Conservation (phyloP, 2,113 vertebrate genomes). For the Xenus cinereus region DNA sequence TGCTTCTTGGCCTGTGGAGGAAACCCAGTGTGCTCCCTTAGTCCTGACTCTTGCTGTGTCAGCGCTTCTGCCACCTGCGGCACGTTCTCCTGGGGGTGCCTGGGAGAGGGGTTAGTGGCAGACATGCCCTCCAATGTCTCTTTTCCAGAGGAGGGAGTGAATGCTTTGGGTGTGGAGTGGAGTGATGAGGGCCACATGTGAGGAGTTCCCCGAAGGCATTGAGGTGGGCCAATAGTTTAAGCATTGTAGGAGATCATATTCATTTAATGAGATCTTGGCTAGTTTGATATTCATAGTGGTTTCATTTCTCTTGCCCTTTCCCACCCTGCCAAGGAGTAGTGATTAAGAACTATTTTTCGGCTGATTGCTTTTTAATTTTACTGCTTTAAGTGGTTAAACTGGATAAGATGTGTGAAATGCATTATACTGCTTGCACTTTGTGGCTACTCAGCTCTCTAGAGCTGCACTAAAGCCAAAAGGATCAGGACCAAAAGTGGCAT, state of each 20-base stretch:
- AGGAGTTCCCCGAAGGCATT: not conserved
- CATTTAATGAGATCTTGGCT: not conserved
- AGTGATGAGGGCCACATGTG: not conserved
- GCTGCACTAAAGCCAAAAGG: not conserved
- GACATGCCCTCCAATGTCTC: not conserved
- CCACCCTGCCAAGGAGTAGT: not conserved
- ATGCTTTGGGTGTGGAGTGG: not conserved
- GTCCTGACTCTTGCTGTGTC: not conserved
- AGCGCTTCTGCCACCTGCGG: not conserved
- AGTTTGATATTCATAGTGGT: constrained; percentile 2
- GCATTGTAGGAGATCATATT: not conserved
- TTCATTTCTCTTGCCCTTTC: constrained; percentile 24
- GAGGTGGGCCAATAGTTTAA: not conserved
- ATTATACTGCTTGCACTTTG: not conserved
- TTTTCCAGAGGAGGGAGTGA: not conserved
- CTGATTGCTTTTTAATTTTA: constrained; percentile 52
- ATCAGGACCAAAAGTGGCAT: not conserved
- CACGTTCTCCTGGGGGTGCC: not conserved
- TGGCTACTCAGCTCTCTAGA: not conserved
- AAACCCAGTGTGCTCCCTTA: not conserved
- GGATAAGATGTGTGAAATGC: not conserved
- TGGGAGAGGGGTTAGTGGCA: not conserved
- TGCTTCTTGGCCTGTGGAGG: not conserved
- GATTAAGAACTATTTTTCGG: constrained; percentile 13
- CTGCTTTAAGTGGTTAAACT: not conserved